These are phyloP conservation scores for Phyllotreta cruciferae DNA, from an alignment of 2,888 invertebrate species.

Conservation along the genomic window DNA sequence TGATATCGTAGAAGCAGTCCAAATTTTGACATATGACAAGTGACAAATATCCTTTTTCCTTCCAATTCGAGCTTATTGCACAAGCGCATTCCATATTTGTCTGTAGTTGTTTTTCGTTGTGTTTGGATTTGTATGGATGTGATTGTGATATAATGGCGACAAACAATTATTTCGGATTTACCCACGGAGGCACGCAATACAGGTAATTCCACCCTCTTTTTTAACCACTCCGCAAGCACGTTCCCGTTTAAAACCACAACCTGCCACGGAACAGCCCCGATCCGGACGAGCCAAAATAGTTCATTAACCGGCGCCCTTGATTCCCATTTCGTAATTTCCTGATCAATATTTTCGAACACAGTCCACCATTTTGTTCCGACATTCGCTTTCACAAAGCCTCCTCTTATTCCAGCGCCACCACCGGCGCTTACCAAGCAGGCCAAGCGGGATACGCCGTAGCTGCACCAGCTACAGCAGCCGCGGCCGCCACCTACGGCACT, in stretches of 20 bases:
- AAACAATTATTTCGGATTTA: constrained; percentile 95
- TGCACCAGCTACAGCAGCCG: constrained; percentile 75
- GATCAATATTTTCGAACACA: constrained; percentile 1
- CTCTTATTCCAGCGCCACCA: constrained; percentile 62
- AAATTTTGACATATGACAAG: background rate
- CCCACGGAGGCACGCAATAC: constrained; percentile 92
- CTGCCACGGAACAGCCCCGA: background rate
- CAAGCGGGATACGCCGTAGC: constrained; percentile 87
- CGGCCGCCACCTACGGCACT: constrained; percentile 81
- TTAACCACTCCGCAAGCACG: constrained; percentile 13
- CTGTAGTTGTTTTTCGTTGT: constrained; percentile 12
- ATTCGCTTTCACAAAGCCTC: background rate
- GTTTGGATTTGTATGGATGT: constrained; percentile 44
- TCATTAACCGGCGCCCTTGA: constrained; percentile 20
- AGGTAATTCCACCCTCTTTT: constrained; percentile 69
- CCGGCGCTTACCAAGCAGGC: constrained; percentile 82
- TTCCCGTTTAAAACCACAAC: background rate
- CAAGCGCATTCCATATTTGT: constrained; percentile 15
- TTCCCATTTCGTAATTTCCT: constrained; percentile 1
- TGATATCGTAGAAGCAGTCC: too few species aligned
- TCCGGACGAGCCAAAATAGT: background rate
- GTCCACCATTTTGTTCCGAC: background rate
- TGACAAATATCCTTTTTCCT: constrained; percentile 14
- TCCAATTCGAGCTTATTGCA: constrained; percentile 4
- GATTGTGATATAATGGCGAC: constrained; percentile 69